Conservation (phyloP, 1,140 invertebrate species). For the Papilio machaon region DNA sequence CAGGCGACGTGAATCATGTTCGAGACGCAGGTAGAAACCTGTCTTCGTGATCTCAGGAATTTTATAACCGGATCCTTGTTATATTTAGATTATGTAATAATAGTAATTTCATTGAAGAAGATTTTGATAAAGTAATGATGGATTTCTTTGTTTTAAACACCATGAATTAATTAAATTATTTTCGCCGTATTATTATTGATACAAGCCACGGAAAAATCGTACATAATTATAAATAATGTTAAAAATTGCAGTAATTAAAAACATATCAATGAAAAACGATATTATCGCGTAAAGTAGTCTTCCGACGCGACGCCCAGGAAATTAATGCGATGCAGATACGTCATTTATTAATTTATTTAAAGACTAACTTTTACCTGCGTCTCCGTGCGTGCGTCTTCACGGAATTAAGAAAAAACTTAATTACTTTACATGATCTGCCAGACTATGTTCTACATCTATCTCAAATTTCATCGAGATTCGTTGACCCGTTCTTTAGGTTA, state of each 20-base stretch:
- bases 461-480: no score
- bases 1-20: conserved; percentile 2
- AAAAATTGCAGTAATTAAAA: background rate
- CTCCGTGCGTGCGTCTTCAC: no score
- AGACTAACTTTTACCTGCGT: no score
- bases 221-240: background rate
- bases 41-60: conserved; percentile 28
- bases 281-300: background rate
- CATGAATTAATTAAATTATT: no score
- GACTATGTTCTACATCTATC: no score
- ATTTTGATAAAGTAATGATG: no score
- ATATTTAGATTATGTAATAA: background rate
- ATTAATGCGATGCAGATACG: background rate
- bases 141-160: no score
- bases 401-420: no score
- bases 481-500: no score
- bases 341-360: background rate
- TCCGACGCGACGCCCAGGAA: background rate
- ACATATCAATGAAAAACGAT: background rate
- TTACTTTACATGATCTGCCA: no score
- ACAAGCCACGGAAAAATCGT: background rate
- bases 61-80: conserved; percentile 22
- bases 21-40: conserved; percentile 35
- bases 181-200: no score
- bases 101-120: no score